Conservation (phyloP, 1,140 invertebrate species). For the Vollenhovia emeryi region DNA sequence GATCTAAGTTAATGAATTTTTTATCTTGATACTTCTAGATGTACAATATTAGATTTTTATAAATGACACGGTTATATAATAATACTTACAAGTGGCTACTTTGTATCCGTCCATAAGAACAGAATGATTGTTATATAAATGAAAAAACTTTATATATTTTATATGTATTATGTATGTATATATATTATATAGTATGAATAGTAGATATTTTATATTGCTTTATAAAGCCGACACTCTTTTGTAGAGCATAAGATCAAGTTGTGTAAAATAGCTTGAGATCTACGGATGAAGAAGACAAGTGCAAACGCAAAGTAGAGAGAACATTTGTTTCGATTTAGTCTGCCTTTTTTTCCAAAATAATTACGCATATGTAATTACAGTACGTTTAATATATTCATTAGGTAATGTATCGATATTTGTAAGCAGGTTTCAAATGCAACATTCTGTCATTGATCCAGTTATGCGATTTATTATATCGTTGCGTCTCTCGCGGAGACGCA, state of each 20-base stretch:
- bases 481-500: no score
- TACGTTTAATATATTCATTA: constrained; percentile 1
- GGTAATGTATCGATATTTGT: constrained; percentile 1
- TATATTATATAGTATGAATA: not conserved
- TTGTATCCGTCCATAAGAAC: constrained; percentile 69
- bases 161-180: constrained; percentile 39
- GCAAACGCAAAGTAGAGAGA: not conserved
- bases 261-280: constrained; percentile 12
- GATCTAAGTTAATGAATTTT: constrained; percentile 8
- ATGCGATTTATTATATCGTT: constrained; percentile 1
- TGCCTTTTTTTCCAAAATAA: constrained; percentile 9
- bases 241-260: constrained; percentile 30
- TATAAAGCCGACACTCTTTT: constrained; percentile 18
- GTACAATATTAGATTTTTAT: constrained; percentile 34
- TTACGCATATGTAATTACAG: not conserved
- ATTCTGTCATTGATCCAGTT: not conserved
- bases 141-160: constrained; percentile 56
- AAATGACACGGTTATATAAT: constrained; percentile 18
- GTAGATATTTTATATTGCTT: constrained; percentile 57
- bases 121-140: constrained; percentile 49
- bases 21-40: not conserved
- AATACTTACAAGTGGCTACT: constrained; percentile 19
- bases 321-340: not conserved
- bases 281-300: not conserved
- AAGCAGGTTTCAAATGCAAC: constrained; percentile 36